phyloP scores from a whole-genome alignment of 2,797 vertebrate species.

The Macroramphosus scolopax region DNA sequence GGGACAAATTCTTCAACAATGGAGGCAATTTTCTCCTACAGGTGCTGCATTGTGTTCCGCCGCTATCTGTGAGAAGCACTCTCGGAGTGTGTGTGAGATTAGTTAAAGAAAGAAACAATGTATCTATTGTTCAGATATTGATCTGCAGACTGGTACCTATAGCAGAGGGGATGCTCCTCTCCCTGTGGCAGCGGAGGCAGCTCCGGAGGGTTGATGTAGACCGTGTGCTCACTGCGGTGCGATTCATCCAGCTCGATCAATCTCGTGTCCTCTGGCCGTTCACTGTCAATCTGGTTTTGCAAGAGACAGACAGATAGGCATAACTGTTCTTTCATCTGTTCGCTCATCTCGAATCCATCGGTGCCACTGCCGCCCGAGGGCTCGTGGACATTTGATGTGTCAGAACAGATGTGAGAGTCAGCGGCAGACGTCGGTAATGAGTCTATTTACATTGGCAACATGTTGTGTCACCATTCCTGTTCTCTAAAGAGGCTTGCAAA shows the following conservation, averaged over 20 bases:
- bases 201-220: slow-evolving; percentile 96
- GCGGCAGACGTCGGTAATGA: slow-evolving; percentile 36
- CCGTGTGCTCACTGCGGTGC: slow-evolving; percentile 95
- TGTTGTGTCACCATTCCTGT: slow-evolving; percentile 8
- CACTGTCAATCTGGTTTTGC: slow-evolving; percentile 85
- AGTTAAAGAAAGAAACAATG: too few species aligned
- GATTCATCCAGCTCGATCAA: slow-evolving; percentile 97
- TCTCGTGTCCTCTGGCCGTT: slow-evolving; percentile 86
- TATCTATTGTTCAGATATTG: background rate
- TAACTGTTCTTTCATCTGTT: slow-evolving; percentile 3
- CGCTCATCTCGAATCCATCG: slow-evolving; percentile 5
- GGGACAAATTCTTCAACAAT: slow-evolving; percentile 41
- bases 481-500: slow-evolving; percentile 29
- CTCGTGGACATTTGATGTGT: slow-evolving; percentile 6
- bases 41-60: slow-evolving; percentile 18
- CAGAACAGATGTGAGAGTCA: slow-evolving; percentile 24
- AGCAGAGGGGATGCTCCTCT: slow-evolving; percentile 90
- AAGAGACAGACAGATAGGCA: slow-evolving; percentile 34
- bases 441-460: slow-evolving; percentile 13
- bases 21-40: slow-evolving; percentile 30
- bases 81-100: slow-evolving; percentile 1
- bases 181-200: slow-evolving; percentile 90
- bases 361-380: slow-evolving; percentile 1
- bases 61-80: slow-evolving; percentile 17
- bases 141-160: slow-evolving; percentile 81